A percentile compares a stretch with the other conserved stretches of the same genome.
phyloP scores from a whole-genome alignment of 1,140 invertebrate genomes.

The Odontomachus brunneus region DNA sequence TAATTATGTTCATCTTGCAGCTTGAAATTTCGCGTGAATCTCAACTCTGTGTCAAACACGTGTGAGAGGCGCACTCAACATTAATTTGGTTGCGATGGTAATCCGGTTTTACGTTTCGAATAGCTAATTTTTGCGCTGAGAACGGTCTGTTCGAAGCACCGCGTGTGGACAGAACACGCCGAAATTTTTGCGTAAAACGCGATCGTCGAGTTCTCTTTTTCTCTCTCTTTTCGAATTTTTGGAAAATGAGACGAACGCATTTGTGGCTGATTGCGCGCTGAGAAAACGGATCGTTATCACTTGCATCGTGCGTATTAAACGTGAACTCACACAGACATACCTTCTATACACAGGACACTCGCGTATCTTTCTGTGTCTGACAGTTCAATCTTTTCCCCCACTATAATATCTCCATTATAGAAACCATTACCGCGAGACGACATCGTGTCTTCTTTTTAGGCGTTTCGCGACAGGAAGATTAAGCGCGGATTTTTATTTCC shows the following conservation, averaged over 20 bases:
- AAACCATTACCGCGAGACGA: constrained; percentile 12
- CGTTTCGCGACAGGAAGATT: constrained; percentile 3
- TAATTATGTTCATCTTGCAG: background rate
- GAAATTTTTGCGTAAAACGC: background rate
- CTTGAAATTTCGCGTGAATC: background rate
- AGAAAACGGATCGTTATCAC: constrained; percentile 28
- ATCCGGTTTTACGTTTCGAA: background rate
- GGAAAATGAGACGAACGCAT: background rate
- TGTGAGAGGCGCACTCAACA: background rate
- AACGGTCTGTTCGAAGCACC: background rate
- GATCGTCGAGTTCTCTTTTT: background rate
- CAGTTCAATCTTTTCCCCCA: constrained; percentile 11
- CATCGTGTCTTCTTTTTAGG: constrained; percentile 26
- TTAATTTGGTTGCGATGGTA: background rate
- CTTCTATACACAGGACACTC: constrained; percentile 2
- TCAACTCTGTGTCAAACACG: background rate
- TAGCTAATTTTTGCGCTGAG: too few species aligned
- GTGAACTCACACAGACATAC: background rate
- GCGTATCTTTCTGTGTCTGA: constrained; percentile 16
- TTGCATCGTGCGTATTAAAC: constrained; percentile 10
- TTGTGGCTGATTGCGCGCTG: constrained; percentile 13
- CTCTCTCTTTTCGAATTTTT: too few species aligned
- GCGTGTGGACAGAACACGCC: background rate
- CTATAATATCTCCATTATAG: constrained; percentile 16
- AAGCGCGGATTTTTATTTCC: background rate